A percentile compares a stretch with the other conserved stretches of the same genome.
These are phyloP conservation scores for Kryptolebias marmoratus DNA, from an alignment of 2,113 vertebrate species.

Conservation along the genomic window DNA sequence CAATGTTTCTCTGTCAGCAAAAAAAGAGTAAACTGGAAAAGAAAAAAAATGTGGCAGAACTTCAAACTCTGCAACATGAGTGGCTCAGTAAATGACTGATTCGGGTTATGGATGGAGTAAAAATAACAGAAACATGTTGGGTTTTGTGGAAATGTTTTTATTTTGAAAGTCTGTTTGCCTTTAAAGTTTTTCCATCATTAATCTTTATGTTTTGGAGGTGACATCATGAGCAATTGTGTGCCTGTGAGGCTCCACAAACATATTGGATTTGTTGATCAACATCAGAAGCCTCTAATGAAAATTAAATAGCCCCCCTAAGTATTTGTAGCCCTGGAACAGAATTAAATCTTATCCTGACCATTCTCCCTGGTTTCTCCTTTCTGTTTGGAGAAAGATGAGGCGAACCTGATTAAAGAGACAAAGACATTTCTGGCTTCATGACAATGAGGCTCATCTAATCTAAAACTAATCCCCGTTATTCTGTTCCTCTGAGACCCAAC, in stretches of 20 bases:
- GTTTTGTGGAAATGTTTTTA: too few species aligned
- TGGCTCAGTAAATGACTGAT: too few species aligned
- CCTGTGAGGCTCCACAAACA: conserved; percentile 17
- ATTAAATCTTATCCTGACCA: conserved; percentile 43
- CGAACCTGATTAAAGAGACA: conserved; percentile 52
- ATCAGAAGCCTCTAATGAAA: conserved; percentile 43
- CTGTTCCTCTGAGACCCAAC: conserved; percentile 30
- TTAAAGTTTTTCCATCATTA: too few species aligned
- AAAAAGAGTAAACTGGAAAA: too few species aligned
- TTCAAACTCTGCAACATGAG: too few species aligned
- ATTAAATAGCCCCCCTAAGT: conserved; percentile 43
- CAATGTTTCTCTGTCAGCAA: too few species aligned
- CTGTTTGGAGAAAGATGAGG: conserved; percentile 19
- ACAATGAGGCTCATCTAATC: conserved; percentile 60
- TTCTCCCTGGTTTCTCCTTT: conserved; percentile 31
- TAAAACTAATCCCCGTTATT: conserved; percentile 61
- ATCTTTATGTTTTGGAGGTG: not conserved
- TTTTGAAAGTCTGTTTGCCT: too few species aligned
- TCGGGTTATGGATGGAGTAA: too few species aligned
- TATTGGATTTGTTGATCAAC: conserved; percentile 48
- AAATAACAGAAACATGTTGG: too few species aligned
- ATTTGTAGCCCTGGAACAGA: conserved; percentile 37
- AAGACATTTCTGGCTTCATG: conserved; percentile 43
- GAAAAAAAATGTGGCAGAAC: too few species aligned
- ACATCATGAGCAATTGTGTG: conserved; percentile 5